Evolutionary conservation across 2,888 invertebrate genomes (phyloP).

Genomic region (Habrosyne pyritoides): DNA sequence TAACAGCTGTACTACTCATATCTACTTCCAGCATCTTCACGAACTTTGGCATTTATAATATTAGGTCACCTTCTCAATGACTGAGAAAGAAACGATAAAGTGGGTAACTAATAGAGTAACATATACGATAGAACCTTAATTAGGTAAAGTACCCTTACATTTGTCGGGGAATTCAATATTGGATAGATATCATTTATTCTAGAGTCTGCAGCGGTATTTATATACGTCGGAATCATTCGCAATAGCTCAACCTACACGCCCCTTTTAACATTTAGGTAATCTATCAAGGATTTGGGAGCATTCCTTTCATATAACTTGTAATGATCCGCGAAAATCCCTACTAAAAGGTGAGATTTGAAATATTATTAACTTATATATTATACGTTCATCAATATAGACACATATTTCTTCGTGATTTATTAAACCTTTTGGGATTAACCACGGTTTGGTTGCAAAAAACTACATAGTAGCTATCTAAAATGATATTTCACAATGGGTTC

Average conservation of each 20-base stretch:
- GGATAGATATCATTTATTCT: not conserved
- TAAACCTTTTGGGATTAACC: not conserved
- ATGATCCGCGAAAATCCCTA: not conserved
- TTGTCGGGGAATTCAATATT: conserved; percentile 5
- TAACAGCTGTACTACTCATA: too few species aligned
- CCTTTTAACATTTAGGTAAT: not conserved
- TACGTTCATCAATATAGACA: not conserved
- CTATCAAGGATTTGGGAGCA: not conserved
- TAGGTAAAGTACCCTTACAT: conserved; percentile 1
- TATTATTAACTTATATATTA: not conserved
- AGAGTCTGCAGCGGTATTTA: not conserved
- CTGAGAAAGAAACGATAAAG: not conserved
- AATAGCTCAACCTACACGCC: not conserved
- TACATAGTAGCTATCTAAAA: too few species aligned
- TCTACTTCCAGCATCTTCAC: too few species aligned
- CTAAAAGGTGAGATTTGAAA: not conserved
- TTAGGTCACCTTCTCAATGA: not conserved
- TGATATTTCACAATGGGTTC: too few species aligned
- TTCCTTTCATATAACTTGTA: conserved; percentile 1
- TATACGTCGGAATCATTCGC: not conserved
- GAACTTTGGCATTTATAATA: not conserved
- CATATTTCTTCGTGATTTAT: not conserved
- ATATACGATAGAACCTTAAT: not conserved
- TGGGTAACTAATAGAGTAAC: not conserved
- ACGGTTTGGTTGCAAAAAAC: too few species aligned